A percentile compares a stretch with the other conserved stretches of the same genome.
Conservation (phyloP, 1,140 invertebrate species). For the Drosophila nikananu region DNA sequence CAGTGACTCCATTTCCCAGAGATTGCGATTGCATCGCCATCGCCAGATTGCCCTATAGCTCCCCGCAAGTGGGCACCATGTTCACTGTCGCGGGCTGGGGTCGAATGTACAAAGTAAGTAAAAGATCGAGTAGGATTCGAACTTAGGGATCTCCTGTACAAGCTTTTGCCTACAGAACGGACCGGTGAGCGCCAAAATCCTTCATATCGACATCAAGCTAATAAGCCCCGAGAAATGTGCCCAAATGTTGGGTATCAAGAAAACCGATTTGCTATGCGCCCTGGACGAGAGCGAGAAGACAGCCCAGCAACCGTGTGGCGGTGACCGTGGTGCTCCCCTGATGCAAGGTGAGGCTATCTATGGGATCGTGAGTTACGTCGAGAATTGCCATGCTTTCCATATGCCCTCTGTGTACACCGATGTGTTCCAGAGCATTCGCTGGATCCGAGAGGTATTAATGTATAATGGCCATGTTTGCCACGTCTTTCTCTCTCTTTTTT, state of each 20-base stretch:
- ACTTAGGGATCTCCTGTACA: not conserved
- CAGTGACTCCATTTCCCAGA: not conserved
- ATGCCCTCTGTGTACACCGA: slow-evolving; percentile 51
- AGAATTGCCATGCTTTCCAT: slow-evolving; percentile 18
- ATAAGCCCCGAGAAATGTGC: fast-evolving
- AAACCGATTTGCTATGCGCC: slow-evolving; percentile 47
- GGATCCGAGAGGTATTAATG: slow-evolving; percentile 11
- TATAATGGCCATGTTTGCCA: no score
- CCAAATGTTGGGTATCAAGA: not conserved
- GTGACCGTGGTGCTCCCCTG: slow-evolving; percentile 52
- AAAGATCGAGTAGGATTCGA: not conserved
- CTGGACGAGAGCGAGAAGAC: not conserved
- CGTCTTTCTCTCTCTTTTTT: not conserved
- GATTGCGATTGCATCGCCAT: slow-evolving; percentile 5
- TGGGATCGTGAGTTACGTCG: slow-evolving; percentile 31
- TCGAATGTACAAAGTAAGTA: slow-evolving; percentile 28
- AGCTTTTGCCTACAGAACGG: not conserved
- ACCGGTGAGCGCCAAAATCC: not conserved
- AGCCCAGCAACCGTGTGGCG: slow-evolving; percentile 32
- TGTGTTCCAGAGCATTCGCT: slow-evolving; percentile 27
- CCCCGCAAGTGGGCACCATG: not conserved
- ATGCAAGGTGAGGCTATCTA: slow-evolving; percentile 9
- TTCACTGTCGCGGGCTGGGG: slow-evolving; percentile 55
- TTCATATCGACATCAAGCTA: not conserved
- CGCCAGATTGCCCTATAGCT: not conserved